Evolutionary conservation across 2,888 invertebrate species (phyloP).

Genomic region (Zygaena filipendulae): DNA sequence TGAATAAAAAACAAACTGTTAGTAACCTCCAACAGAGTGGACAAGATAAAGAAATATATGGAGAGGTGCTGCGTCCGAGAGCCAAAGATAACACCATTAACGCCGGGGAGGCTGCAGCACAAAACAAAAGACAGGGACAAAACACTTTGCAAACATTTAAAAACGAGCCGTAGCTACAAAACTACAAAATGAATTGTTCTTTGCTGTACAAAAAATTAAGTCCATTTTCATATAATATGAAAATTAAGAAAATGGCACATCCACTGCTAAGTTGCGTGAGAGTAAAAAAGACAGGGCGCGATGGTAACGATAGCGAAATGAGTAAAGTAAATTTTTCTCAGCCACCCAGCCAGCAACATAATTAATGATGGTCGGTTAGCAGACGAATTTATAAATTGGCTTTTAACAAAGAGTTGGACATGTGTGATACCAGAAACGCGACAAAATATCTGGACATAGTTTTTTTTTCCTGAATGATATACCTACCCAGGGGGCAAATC

Average conservation of each 20-base stretch:
- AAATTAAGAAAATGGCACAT: too few relatives aligned
- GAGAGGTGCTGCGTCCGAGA: conserved; percentile 65
- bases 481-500: too few relatives aligned
- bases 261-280: conserved; percentile 23
- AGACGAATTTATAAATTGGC: conserved; percentile 67
- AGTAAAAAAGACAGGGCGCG: conserved; percentile 45
- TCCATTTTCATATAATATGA: conserved; percentile 5
- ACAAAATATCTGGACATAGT: conserved; percentile 28
- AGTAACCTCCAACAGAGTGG: conserved; percentile 55
- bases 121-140: conserved; percentile 54
- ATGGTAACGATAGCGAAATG: conserved; percentile 63
- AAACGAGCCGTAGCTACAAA: too few relatives aligned
- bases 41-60: conserved; percentile 68
- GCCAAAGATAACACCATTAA: conserved; percentile 67
- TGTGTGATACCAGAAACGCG: conserved; percentile 40
- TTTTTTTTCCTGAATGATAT: too few relatives aligned
- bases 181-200: conserved; percentile 1
- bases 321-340: conserved; percentile 67
- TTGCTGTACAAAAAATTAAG: conserved; percentile 8
- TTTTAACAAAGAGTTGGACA: conserved; percentile 51
- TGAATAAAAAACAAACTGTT: conserved; percentile 53
- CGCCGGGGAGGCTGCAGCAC: conserved; percentile 53
- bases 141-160: conserved; percentile 18
- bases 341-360: conserved; percentile 70
- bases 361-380: conserved; percentile 64